These are phyloP conservation scores for Clanis bilineata DNA, from an alignment of 2,888 invertebrate genomes.

Conservation along the genomic window DNA sequence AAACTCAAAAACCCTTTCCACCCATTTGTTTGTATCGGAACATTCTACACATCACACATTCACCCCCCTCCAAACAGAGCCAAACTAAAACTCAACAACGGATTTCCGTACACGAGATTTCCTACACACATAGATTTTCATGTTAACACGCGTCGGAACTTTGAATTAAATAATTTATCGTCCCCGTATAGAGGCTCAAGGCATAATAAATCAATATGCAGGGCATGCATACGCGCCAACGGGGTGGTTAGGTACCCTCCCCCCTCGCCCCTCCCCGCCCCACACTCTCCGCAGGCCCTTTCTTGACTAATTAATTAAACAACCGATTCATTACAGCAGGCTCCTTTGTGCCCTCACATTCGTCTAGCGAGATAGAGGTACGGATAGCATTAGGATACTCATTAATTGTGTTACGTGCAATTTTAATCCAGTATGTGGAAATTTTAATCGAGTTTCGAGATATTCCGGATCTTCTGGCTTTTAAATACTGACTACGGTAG, in stretches of 20 bases:
- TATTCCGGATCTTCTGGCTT: background rate
- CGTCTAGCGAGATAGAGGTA: constrained; percentile 66
- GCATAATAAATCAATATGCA: constrained; percentile 82
- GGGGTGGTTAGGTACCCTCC: constrained; percentile 33
- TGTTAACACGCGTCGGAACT: constrained; percentile 68
- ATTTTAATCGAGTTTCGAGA: constrained; percentile 4
- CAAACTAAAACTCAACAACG: constrained; percentile 4
- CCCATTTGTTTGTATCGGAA: background rate
- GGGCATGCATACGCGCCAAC: constrained; percentile 69
- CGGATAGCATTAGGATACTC: constrained; percentile 43
- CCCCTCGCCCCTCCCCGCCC: constrained; percentile 33
- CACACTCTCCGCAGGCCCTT: constrained; percentile 58
- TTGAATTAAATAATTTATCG: constrained; percentile 81
- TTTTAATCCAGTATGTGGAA: constrained; percentile 18
- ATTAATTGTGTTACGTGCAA: constrained; percentile 21
- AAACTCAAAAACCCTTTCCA: background rate
- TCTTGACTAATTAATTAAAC: constrained; percentile 88
- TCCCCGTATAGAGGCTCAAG: constrained; percentile 59
- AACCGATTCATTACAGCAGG: constrained; percentile 87
- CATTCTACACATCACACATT: background rate
- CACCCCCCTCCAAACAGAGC: background rate
- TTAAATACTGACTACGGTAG: background rate
- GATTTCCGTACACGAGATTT: too few species aligned
- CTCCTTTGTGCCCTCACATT: constrained; percentile 80
- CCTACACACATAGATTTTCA: constrained; percentile 32